These are phyloP conservation scores for Holcopasites calliopsidis DNA, from an alignment of 1,140 invertebrate species.

Conservation along the genomic window DNA sequence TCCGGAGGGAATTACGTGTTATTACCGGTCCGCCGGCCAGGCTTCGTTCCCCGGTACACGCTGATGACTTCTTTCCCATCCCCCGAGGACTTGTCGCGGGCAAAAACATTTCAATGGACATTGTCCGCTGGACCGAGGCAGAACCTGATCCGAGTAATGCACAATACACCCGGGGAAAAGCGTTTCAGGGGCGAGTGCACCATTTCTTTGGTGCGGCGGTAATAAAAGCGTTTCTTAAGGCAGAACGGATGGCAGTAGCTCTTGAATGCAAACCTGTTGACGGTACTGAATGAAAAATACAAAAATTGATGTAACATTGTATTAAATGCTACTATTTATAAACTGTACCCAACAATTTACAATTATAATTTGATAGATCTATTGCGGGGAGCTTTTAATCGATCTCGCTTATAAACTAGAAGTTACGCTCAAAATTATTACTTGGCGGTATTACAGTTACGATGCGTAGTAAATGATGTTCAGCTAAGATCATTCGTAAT, in stretches of 20 bases:
- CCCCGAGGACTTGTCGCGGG: background rate
- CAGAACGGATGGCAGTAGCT: background rate
- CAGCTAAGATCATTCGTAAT: conserved; percentile 3
- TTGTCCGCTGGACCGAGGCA: background rate
- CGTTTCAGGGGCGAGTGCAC: no score
- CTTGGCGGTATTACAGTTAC: background rate
- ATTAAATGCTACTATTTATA: no score
- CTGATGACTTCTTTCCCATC: background rate
- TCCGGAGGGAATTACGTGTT: conserved; percentile 42
- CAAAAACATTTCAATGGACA: conserved; percentile 5
- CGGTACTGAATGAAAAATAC: no score
- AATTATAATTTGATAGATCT: no score
- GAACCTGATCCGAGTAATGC: background rate
- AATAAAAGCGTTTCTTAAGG: background rate
- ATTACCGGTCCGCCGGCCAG: conserved; percentile 38
- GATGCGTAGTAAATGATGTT: background rate
- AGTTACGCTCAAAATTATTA: no score
- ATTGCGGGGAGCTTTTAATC: background rate
- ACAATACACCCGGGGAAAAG: background rate
- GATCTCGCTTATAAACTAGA: background rate
- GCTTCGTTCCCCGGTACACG: background rate
- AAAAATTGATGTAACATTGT: no score
- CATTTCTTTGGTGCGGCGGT: no score
- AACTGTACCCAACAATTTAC: no score
- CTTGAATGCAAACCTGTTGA: background rate